Evolutionary conservation across 2,797 vertebrate genomes (phyloP), one percentile per base, ranked within the genome.

Genomic region (Melanogrammus aeglefinus): DNA sequence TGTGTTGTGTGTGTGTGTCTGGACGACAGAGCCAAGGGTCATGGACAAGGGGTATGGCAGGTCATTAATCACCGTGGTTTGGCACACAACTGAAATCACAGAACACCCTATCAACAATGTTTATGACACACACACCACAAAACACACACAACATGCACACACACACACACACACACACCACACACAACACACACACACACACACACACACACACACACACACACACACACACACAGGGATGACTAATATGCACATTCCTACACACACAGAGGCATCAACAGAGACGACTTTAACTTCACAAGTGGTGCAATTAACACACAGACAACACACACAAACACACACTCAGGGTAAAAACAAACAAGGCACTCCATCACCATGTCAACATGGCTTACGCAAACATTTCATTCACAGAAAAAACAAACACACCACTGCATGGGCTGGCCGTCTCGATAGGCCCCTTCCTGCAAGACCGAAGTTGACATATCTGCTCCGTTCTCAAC

Each of bases 401-500:
- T 57, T 73, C 44, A 73, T 73, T 73, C 76, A 77, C 76, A 77
- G 21, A 57, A 73, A 57, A 57, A 51, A 18, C 16, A 57, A 57
- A n/a, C 18, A 57, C 51, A 57, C 51, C 1, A 21, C 21, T 57
- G 18, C 51, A 1, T 57, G 18, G 21, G 21, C 51, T 57, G 7
- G 51, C 51, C 21, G 1, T 8, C 41, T 51, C 9, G 6, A 27
- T 4, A n/a, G 14, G 21, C 4, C 21, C 51, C 3, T n/a, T 21
- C n/a, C 18, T 57, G 18, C 66, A 41, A n/a, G 57, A 24, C 81
- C 72, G 73, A n/a, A n/a, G n/a, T n/a, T n/a, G n/a, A n/a, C n/a
- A n/a, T n/a, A n/a, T n/a, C n/a, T n/a, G n/a, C n/a, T n/a, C n/a
- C n/a, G n/a, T n/a, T n/a, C n/a, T n/a, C n/a, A n/a, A n/a, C n/a